Evolutionary conservation across 2,797 vertebrate species (phyloP), one percentile per base, ranked within the genome.

Genomic region (Eremophila alpestris): DNA sequence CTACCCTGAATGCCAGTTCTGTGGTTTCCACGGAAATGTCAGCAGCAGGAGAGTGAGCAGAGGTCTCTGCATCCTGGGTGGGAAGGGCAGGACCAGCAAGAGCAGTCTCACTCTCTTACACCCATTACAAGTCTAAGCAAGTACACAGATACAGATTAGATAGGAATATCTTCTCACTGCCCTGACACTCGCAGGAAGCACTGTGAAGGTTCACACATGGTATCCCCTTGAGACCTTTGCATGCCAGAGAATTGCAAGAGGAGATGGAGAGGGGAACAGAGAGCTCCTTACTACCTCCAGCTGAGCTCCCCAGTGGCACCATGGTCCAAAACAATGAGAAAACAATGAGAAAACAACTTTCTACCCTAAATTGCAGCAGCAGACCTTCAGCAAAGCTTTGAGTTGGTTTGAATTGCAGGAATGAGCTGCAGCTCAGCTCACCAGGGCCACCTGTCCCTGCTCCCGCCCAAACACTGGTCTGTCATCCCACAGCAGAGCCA

Each of bases 401-500:
- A 40, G 38, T 46, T 81, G 38, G 16, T 65, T 80, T 83, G 67
- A 77, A 63, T 21, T 36, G 30, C 34, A 36, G 19, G 17, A 65
- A 43, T 3, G 24, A 87, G 26, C 24, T 32, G 23, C 36, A 68
- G 8, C 43, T 59, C 0, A 0, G 36, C 55, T 83, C 3, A 0
- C 2, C 5, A 10, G 74, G 54, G 38, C 43, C 18, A 43, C 43
- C 30, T 49, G 40, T 46, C 62, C 64, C 46, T 3, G 8, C 20
- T 73, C 43, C 56, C n/a, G 62, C 38, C 45, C 0, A 0, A 40
- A 16, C 1, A 2, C 14, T 8, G 5, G 0, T 20, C 40, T 5
- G 11, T n/a, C 22, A 6, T 46, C 13, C 16, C 6, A 5, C 16
- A 26, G 48, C 40, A 12, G 3, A 15, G 52, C 77, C 55, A 43